These are phyloP conservation scores for Linnaemya tessellans DNA, from an alignment of 2,888 invertebrate species.

Conservation along the genomic window DNA sequence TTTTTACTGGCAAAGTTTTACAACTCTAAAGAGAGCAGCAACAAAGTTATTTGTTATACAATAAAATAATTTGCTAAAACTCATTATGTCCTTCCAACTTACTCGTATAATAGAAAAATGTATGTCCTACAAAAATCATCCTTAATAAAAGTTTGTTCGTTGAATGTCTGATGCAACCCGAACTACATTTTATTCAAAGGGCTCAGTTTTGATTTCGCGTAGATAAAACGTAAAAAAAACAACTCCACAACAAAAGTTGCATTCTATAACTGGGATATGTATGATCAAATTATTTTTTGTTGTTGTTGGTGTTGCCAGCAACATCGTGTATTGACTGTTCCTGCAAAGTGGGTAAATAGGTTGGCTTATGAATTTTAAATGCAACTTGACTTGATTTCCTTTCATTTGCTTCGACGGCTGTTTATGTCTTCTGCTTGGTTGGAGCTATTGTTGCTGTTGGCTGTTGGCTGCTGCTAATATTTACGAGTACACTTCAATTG, in stretches of 20 bases:
- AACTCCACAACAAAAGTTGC: neutral
- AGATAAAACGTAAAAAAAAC: neutral
- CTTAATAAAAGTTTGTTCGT: neutral
- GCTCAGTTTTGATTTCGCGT: neutral
- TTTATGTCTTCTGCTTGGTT: constrained; percentile 2
- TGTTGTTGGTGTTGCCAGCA: constrained; percentile 24
- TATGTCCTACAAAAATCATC: neutral
- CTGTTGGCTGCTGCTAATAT: too few relatives aligned
- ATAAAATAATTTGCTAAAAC: neutral
- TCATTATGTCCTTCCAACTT: neutral
- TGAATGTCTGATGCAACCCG: constrained; percentile 31
- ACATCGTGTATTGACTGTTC: constrained; percentile 20
- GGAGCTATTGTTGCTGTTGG: constrained; percentile 1
- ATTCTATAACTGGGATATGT: constrained; percentile 23
- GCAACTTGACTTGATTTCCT: constrained; percentile 28
- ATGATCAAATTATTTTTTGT: neutral
- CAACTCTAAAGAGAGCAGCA: too few relatives aligned
- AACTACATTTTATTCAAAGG: neutral
- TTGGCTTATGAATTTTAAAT: constrained; percentile 45
- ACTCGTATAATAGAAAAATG: neutral
- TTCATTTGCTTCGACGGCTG: neutral
- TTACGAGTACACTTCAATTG: neutral
- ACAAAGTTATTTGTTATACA: neutral
- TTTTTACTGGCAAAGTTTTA: too few relatives aligned
- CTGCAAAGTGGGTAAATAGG: constrained; percentile 62